A percentile compares a stretch with the other conserved stretches of the same genome.
phyloP scores from a whole-genome alignment of 2,888 invertebrate genomes.

The Hymenopus coronatus region DNA sequence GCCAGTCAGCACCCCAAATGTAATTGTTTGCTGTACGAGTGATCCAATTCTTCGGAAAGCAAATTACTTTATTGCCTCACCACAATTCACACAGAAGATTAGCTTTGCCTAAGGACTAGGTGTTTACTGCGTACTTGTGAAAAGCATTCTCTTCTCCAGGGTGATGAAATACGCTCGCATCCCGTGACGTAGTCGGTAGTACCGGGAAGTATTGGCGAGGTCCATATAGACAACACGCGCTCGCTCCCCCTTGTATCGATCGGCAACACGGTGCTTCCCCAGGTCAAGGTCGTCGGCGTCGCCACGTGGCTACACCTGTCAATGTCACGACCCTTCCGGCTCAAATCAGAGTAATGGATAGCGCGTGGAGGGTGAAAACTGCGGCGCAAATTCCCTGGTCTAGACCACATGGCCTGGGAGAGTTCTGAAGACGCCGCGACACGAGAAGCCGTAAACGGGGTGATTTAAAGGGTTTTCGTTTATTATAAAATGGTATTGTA shows the following conservation, averaged over 20 bases:
- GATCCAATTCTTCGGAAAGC: too few relatives aligned
- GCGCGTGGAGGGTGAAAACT: background rate
- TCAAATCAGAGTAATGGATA: background rate
- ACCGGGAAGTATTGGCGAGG: background rate
- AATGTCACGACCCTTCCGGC: background rate
- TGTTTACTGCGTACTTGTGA: background rate
- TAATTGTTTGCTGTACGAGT: too few relatives aligned
- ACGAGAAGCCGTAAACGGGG: too few relatives aligned
- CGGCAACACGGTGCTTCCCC: background rate
- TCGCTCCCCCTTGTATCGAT: background rate
- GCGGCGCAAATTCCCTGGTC: background rate
- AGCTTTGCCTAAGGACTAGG: background rate
- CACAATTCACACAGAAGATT: background rate
- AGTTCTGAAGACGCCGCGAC: background rate
- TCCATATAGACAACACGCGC: background rate
- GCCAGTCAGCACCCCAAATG: too few relatives aligned
- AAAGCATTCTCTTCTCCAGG: background rate
- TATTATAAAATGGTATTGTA: too few relatives aligned
- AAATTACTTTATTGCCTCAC: too few relatives aligned
- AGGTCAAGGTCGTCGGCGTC: constrained; percentile 10
- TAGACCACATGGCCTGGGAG: too few relatives aligned
- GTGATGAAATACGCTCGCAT: background rate
- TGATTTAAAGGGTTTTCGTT: too few relatives aligned
- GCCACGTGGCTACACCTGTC: constrained; percentile 18
- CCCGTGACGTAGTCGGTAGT: background rate